Evolutionary conservation across 64 coral and sea anemone species (phyloP).

Genomic region (Stichodactyla helianthus): DNA sequence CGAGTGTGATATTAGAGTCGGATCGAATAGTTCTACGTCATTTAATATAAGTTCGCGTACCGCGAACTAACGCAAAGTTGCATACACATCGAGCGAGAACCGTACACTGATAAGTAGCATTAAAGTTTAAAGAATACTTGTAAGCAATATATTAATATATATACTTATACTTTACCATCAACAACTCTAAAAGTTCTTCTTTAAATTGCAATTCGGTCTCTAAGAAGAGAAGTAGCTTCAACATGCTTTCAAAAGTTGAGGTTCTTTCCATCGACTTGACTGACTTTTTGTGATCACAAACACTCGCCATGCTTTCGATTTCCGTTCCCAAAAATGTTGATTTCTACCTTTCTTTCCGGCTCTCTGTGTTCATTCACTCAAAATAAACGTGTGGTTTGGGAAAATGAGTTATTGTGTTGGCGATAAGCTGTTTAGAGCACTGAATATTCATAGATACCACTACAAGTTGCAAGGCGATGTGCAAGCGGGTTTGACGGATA

Average conservation of each 20-base stretch:
- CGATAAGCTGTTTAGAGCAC: background rate
- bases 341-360: slow-evolving; percentile 10
- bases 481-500: background rate
- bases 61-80: background rate
- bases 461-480: background rate
- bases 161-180: slow-evolving; percentile 30
- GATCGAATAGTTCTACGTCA: background rate
- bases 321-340: background rate
- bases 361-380: background rate
- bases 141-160: background rate
- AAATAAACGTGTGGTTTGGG: slow-evolving; percentile 12
- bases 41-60: background rate
- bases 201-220: slow-evolving; percentile 64
- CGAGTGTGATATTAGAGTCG: background rate
- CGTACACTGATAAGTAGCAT: background rate
- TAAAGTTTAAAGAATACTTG: background rate
- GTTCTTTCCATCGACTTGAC: background rate
- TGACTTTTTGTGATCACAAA: background rate
- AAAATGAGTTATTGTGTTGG: background rate
- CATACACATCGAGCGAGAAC: background rate
- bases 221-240: slow-evolving; percentile 55
- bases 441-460: slow-evolving; percentile 19
- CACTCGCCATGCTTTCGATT: slow-evolving; percentile 13
- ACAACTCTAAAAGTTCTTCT: slow-evolving; percentile 59
- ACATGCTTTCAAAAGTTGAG: slow-evolving; percentile 52